A percentile compares a stretch with the other conserved stretches of the same genome.
These are phyloP conservation scores for Origma solitaria DNA, from an alignment of 2,113 vertebrate genomes.

Conservation along the genomic window DNA sequence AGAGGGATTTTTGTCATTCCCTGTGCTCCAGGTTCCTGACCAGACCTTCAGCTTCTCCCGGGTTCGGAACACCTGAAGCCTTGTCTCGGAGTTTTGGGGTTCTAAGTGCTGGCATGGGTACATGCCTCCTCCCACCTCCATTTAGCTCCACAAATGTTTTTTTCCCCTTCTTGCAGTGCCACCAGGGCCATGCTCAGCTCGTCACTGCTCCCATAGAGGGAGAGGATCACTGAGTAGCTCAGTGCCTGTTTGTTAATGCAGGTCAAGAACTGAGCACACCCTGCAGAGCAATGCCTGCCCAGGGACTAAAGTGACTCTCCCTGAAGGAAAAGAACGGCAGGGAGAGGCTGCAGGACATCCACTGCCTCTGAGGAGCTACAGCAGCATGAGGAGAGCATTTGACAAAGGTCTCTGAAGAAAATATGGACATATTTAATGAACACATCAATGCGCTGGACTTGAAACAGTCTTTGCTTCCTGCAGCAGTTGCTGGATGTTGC, in stretches of 20 bases:
- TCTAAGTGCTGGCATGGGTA: not conserved
- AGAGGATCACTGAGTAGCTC: not conserved
- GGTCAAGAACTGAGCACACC: not conserved
- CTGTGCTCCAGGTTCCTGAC: not conserved
- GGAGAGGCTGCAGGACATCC: not conserved
- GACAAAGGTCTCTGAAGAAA: not conserved
- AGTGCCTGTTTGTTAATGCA: not conserved
- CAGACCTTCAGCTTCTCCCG: not conserved
- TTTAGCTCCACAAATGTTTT: not conserved
- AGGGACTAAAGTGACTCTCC: not conserved
- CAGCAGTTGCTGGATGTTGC: not conserved
- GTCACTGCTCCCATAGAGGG: not conserved
- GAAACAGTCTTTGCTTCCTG: not conserved
- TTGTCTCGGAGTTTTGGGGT: not conserved
- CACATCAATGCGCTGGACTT: not conserved
- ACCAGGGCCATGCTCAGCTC: not conserved
- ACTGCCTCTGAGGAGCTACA: not conserved
- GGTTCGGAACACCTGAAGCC: not conserved
- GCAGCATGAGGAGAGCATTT: not conserved
- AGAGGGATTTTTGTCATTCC: not conserved
- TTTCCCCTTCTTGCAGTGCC: not conserved
- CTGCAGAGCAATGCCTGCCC: not conserved
- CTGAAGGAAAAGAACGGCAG: not conserved
- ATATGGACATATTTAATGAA: not conserved
- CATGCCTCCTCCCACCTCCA: not conserved